Conservation (phyloP, 2,888 invertebrate species). For the Sisyra nigra region DNA sequence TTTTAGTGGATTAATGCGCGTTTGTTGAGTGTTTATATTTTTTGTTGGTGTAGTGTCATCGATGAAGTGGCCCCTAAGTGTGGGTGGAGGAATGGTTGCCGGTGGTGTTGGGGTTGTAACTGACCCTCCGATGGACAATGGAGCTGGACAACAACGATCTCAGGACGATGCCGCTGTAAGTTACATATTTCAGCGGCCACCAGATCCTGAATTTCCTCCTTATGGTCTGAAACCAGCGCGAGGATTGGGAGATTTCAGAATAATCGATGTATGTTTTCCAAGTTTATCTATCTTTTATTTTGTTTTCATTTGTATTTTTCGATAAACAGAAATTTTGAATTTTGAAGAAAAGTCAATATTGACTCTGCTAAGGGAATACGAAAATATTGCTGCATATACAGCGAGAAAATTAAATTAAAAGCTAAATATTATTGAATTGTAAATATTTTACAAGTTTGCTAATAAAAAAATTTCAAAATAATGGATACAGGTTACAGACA, state of each 20-base stretch:
- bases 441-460: too few species aligned
- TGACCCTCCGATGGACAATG: constrained; percentile 24
- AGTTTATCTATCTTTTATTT: background rate
- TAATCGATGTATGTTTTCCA: constrained; percentile 59
- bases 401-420: too few species aligned
- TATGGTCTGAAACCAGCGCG: constrained; percentile 58
- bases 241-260: constrained; percentile 74
- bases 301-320: too few species aligned
- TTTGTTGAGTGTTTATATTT: too few species aligned
- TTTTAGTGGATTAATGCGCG: background rate
- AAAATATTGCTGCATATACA: too few species aligned
- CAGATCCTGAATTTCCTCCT: constrained; percentile 64
- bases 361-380: too few species aligned
- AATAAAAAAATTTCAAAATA: too few species aligned
- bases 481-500: too few species aligned
- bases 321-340: too few species aligned
- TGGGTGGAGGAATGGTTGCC: constrained; percentile 29
- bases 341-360: too few species aligned
- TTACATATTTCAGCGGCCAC: constrained; percentile 76
- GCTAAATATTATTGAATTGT: too few species aligned
- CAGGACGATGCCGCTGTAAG: constrained; percentile 88
- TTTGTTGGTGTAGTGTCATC: constrained; percentile 25
- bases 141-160: constrained; percentile 52
- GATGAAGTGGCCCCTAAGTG: constrained; percentile 47
- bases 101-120: constrained; percentile 40